Evolutionary conservation across 2,113 vertebrate genomes (phyloP), one percentile per base, ranked within the genome.

Genomic region (Protobothrops flavoviridis): DNA sequence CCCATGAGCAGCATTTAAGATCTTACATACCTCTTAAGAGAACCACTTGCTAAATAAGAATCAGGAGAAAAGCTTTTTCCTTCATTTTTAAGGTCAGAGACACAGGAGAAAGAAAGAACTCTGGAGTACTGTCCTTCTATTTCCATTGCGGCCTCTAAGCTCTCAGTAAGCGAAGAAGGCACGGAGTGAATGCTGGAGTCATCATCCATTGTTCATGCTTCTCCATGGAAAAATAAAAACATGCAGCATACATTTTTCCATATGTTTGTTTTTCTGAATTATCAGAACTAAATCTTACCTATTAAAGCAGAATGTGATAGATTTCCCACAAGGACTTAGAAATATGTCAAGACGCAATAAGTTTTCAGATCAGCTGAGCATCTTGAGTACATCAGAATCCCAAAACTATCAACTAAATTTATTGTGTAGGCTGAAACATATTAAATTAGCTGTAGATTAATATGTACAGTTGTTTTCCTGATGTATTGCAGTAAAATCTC

Each of bases 51-150:
- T 88, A 98, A 94, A 64, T 99, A 99, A 53, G 99, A 98, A 3
- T 98, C 98, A 23, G 97, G 20, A 86, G 98, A 98, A 74, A 99
- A 98, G 1, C 64, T 69, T 90, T 95, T 97, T 26, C 97, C 95
- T 85, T 97, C 97, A 74, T 96, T 98, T 74, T 96, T 97, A 90
- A 92, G 96, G 87, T 97, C 97, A 74, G 97, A 97, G 91, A 95
- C 97, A 96, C 99, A 99, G 57, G 98, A 98, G 96, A 99, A 99
- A 94, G 96, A 97, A 13, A 98, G 97, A 0, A 96, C 98, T 5
- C 57, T 97, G 69, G 97, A 95, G 94, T 95, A 96, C 8, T 96
- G 96, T 3, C 96, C 96, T 15, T 98, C 97, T 94, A 97, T 96
- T 29, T 98, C 96, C 94, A 97, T 96, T 1, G 94, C 94, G 87